These are phyloP conservation scores for Scaptodrosophila lebanonensis DNA, from an alignment of 1,140 invertebrate species.

Conservation along the genomic window DNA sequence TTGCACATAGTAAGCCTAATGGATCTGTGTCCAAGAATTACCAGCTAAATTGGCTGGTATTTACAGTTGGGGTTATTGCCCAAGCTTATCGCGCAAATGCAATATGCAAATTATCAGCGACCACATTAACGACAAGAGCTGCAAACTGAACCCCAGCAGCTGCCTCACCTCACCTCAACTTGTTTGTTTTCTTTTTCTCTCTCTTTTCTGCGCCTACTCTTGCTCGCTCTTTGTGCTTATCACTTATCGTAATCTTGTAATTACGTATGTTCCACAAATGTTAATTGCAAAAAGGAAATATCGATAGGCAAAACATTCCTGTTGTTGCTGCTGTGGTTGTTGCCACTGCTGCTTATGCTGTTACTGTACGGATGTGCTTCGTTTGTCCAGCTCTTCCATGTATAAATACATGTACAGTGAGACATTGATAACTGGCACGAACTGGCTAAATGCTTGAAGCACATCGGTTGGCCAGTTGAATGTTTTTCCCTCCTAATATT, in stretches of 20 bases:
- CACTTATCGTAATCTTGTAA: conserved; percentile 59
- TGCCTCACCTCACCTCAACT: conserved; percentile 2
- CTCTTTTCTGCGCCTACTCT: background rate
- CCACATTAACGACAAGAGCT: background rate
- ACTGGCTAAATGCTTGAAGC: no score
- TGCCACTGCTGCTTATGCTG: no score
- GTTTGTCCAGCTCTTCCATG: no score
- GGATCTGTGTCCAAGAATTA: conserved; percentile 17
- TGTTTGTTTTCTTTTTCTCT: conserved; percentile 5
- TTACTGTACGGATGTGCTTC: no score
- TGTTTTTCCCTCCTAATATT: no score
- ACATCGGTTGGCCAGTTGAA: no score
- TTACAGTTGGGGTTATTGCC: conserved; percentile 8
- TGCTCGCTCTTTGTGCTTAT: conserved; percentile 29
- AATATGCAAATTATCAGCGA: conserved; percentile 37
- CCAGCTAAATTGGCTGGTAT: conserved; percentile 31
- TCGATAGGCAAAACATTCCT: conserved; percentile 27
- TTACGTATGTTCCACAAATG: conserved; percentile 57
- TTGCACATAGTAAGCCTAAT: conserved; percentile 17
- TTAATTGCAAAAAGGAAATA: conserved; percentile 48
- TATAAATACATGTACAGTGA: no score
- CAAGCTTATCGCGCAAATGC: conserved; percentile 5
- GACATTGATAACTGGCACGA: no score
- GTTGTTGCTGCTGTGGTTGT: background rate
- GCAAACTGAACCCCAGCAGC: conserved; percentile 4